These are phyloP conservation scores for Tenodera sinensis DNA, from an alignment of 2,888 invertebrate species.

Conservation along the genomic window DNA sequence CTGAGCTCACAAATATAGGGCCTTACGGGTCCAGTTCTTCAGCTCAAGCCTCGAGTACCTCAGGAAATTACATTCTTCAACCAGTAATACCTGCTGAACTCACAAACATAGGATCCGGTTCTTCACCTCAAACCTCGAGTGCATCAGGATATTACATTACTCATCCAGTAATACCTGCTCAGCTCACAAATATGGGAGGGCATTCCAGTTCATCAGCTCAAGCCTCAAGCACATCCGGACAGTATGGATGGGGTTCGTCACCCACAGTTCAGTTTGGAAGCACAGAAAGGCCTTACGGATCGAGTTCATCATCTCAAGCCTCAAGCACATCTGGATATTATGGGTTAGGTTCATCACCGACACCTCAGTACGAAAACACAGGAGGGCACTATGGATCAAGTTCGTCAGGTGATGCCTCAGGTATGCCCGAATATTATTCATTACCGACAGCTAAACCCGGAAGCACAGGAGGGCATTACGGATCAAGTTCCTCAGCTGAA, in stretches of 20 bases:
- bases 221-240: not conserved
- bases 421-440: too few species aligned
- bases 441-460: not conserved
- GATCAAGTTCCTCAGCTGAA: not conserved
- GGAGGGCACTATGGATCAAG: not conserved
- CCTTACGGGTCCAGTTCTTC: too few species aligned
- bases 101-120: too few species aligned
- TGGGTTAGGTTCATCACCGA: not conserved
- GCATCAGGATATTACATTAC: not conserved
- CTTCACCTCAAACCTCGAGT: too few species aligned
- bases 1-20: too few species aligned
- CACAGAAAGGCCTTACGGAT: not conserved
- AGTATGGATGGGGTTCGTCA: not conserved
- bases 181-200: not conserved
- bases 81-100: too few species aligned
- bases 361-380: not conserved
- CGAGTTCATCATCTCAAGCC: not conserved
- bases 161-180: not conserved
- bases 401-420: too few species aligned
- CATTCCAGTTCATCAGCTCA: not conserved
- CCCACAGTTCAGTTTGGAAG: not conserved
- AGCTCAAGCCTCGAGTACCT: too few species aligned
- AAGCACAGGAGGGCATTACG: not conserved
- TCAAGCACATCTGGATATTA: not conserved
- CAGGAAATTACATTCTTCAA: too few species aligned